A percentile compares a stretch with the other conserved stretches of the same genome.
Conservation (phyloP, 1,140 invertebrate species). For the Bombus waltoni region DNA sequence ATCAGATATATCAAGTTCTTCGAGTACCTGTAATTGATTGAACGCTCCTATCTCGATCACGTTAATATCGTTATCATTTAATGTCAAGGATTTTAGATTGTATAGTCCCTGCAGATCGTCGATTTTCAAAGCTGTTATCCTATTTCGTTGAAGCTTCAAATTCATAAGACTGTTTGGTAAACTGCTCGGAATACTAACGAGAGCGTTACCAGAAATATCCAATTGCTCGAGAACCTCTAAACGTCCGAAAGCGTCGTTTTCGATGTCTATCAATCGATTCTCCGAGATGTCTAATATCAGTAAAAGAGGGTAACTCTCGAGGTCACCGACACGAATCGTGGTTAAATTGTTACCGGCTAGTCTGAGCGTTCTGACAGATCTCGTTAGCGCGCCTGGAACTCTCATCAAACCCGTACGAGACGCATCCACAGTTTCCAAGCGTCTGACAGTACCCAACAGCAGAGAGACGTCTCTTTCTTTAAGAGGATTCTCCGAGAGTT, state of each 20-base stretch:
- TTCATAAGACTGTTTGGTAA: constrained; percentile 85
- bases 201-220: constrained; percentile 90
- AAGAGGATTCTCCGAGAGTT: constrained; percentile 88
- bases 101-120: constrained; percentile 88
- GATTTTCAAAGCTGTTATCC: constrained; percentile 85
- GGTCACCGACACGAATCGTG: constrained; percentile 90
- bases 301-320: constrained; percentile 94
- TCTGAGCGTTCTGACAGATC: constrained; percentile 91
- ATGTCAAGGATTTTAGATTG: constrained; percentile 87
- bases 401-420: constrained; percentile 90
- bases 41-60: constrained; percentile 87
- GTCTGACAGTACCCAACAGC: constrained; percentile 87
- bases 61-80: constrained; percentile 87
- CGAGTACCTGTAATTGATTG: constrained; percentile 85
- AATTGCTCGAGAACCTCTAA: constrained; percentile 90
- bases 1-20: constrained; percentile 89
- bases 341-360: constrained; percentile 90
- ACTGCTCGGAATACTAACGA: constrained; percentile 86
- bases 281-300: constrained; percentile 91
- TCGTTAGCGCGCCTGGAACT: constrained; percentile 92
- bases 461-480: constrained; percentile 85
- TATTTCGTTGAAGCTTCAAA: constrained; percentile 87
- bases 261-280: constrained; percentile 89
- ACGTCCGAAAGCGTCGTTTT: constrained; percentile 93
- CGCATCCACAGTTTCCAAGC: constrained; percentile 91